These are phyloP conservation scores for Hypena proboscidalis DNA, from an alignment of 2,888 invertebrate species.

Conservation along the genomic window DNA sequence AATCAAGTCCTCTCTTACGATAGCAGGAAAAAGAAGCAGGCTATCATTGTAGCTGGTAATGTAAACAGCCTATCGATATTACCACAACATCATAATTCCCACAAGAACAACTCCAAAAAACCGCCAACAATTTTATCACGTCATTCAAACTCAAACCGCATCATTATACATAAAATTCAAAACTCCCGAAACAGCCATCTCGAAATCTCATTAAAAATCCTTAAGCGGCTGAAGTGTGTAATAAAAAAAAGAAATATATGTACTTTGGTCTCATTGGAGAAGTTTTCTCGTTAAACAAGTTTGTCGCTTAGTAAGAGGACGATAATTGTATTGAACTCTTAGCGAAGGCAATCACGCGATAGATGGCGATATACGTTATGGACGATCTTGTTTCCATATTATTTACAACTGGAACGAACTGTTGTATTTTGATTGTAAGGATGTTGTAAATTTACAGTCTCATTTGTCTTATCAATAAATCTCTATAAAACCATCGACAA, in stretches of 20 bases:
- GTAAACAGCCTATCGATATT: too few species aligned
- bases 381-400: slow-evolving; percentile 1
- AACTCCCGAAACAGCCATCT: slow-evolving; percentile 17
- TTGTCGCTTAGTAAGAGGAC: slow-evolving; percentile 45
- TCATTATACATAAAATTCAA: slow-evolving; percentile 10
- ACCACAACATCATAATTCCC: not conserved
- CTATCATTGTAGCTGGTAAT: too few species aligned
- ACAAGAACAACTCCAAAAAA: slow-evolving; percentile 1
- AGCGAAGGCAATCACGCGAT: slow-evolving; percentile 42
- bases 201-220: slow-evolving; percentile 38
- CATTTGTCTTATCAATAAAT: too few species aligned
- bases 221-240: slow-evolving; percentile 26
- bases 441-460: too few species aligned
- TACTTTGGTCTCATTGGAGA: slow-evolving; percentile 38
- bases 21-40: too few species aligned
- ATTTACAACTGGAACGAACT: too few species aligned
- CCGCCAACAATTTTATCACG: slow-evolving; percentile 4
- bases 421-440: too few species aligned
- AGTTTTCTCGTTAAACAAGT: slow-evolving; percentile 60
- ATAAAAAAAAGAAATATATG: slow-evolving; percentile 41
- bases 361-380: slow-evolving; percentile 12
- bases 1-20: too few species aligned
- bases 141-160: slow-evolving; percentile 7
- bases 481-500: too few species aligned
- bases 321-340: slow-evolving; percentile 51